Evolutionary conservation across 2,113 vertebrate genomes (phyloP), one percentile per base, ranked within the genome.

Genomic region (Orthonyx spaldingii): DNA sequence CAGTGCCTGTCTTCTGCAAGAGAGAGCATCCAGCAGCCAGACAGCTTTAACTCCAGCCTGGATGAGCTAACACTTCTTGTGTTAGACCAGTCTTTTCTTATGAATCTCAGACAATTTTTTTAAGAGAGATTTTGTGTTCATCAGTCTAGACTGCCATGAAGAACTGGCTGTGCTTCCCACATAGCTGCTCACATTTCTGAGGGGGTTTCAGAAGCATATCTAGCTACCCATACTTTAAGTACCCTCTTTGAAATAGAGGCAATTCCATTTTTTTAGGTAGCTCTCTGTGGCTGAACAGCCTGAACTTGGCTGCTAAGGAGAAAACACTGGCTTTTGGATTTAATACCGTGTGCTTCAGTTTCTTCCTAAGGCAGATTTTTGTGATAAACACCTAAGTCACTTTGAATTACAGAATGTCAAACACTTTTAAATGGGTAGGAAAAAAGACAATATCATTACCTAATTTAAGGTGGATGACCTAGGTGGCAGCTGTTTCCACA

Each of bases 401-500:
- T 96, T 78, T 70, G 89, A 85, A 56, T 94, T 97, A 89, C 61
- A 89, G 68, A 71, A 94, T 85, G 91, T 94, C 89, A 92, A 81
- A 87, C 84, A 66, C 57, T 95, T 96, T 55, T 77, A 90, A 92
- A 74, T 53, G 83, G 3, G 72, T 83, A 89, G 66, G 65, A 94
- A 91, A 87, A 87, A 94, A 90, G 90, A 91, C 88, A 94, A 64
- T 86, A 71, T 85, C 84, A 90, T 92, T 90, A 50, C 81, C 97
- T 96, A 90, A 72, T 94, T 90, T 42, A 52, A 94, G 86, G 94
- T 90, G 79, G 91, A 91, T 77, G 88, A 95, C 96, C 93, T 70
- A 19, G 59, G 56, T 87, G 94, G 95, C 97, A 97, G 96, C 97
- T 88, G 90, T 97, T 94, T 92, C 91, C 90, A 84, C 39, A 63